These are phyloP conservation scores for Okamejei kenojei DNA, from an alignment of 2,797 vertebrate species.

Conservation along the genomic window DNA sequence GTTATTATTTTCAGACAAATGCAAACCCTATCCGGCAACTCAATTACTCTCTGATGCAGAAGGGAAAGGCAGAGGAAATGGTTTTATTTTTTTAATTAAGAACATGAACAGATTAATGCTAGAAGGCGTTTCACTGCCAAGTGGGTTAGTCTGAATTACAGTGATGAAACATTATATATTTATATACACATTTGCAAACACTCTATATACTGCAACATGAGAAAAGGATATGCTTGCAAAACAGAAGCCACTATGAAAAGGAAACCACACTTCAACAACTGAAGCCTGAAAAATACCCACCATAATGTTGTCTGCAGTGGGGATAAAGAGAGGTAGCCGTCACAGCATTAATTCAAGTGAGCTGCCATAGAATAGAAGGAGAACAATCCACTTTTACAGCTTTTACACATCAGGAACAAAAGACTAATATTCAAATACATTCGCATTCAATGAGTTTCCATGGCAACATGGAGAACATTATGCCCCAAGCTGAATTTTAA, in stretches of 20 bases:
- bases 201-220: neutral
- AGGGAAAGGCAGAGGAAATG: neutral
- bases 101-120: neutral
- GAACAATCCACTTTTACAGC: slow-evolving; percentile 39
- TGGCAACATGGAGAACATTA: slow-evolving; percentile 8
- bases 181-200: neutral
- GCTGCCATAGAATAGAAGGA: neutral
- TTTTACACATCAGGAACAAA: slow-evolving; percentile 26
- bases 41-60: neutral
- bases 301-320: neutral
- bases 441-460: neutral
- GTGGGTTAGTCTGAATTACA: neutral
- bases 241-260: slow-evolving; percentile 11
- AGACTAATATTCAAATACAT: slow-evolving; percentile 35
- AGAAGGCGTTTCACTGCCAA: neutral
- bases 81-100: neutral
- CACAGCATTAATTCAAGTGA: slow-evolving; percentile 36
- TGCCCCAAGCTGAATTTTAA: slow-evolving; percentile 19
- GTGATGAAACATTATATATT: neutral
- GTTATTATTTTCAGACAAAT: slow-evolving; percentile 14
- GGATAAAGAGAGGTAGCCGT: neutral
- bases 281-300: slow-evolving; percentile 30
- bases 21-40: neutral
- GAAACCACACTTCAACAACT: neutral
- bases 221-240: neutral